Base-by-base conservation (phyloP, 2,888 invertebrate genomes). In the Slavum lentiscoides region DNA sequence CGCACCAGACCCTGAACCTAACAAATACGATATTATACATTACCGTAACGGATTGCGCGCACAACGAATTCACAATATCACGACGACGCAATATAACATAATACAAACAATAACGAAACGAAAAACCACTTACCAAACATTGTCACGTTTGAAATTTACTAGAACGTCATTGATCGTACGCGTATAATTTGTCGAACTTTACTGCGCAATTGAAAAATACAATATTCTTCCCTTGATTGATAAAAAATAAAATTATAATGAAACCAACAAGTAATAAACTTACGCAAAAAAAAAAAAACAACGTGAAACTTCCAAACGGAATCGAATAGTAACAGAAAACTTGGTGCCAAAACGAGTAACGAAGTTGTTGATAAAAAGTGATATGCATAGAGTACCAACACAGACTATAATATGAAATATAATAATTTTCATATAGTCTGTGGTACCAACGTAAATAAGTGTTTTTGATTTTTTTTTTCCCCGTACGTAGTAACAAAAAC, bases 41-140 rank as follows among this genome's bases (percentile, higher is more conserved):
- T 19, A 19, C 19, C 4, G 19, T 19, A 55, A 19, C 55, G 1
- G 0, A 55, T 19, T 19, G 19, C 3, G 6, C 2, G 7, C 9
- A 43, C 11, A 55, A 55, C 19, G 17, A 19, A 21, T 21, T 19
- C 13, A 49, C 49, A n/a, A 21, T 11, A 30, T 4, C 1, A 30
- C 17, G 58, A 58, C 21, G 19, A n/a, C n/a, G n/a, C n/a, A n/a
- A n/a, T n/a, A n/a, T n/a, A n/a, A n/a, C n/a, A n/a, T 67, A 17
- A 17, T 11, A 19, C 9, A 49, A 49, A 49, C 19, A 74, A n/a
- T 43, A n/a, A 73, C 39, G 11, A 72, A 19, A 49, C 15, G 17
- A 55, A 5, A 70, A 64, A 70, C 11, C 15, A 70, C 75, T 82
- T 64, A 82, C 82, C 82, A 82, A 82, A 82, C 82, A 82, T 82